phyloP scores from a whole-genome alignment of 1,140 invertebrate species.

The Brachionus calyciflorus region DNA sequence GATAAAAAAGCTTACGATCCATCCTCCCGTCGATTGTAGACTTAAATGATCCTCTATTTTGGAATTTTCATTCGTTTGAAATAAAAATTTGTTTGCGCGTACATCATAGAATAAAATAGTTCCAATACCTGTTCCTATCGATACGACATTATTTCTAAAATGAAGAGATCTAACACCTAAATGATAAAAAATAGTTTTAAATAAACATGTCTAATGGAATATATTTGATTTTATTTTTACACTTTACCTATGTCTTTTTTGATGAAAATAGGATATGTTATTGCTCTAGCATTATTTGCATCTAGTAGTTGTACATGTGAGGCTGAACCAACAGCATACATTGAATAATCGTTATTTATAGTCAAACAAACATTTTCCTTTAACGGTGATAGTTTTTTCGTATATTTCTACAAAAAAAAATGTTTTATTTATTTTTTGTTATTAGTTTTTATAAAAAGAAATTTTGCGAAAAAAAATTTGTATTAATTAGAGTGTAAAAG shows the following conservation, averaged over 20 bases:
- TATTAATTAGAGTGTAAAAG: too few species aligned
- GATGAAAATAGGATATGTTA: constrained; percentile 65
- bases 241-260: constrained; percentile 53
- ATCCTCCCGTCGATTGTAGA: constrained; percentile 80
- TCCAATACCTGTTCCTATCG: constrained; percentile 86
- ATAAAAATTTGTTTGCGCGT: constrained; percentile 79
- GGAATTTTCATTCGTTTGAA: not conserved
- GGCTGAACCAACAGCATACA: constrained; percentile 86
- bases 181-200: constrained; percentile 44
- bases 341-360: constrained; percentile 72
- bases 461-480: too few species aligned
- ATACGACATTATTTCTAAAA: constrained; percentile 82
- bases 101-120: constrained; percentile 90
- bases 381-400: constrained; percentile 77
- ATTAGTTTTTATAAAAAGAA: too few species aligned
- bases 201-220: not conserved
- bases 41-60: constrained; percentile 69
- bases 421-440: too few species aligned
- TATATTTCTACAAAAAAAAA: constrained; percentile 68
- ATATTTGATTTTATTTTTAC: not conserved
- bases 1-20: constrained; percentile 68
- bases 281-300: constrained; percentile 75
- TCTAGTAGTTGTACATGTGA: constrained; percentile 86
- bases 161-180: constrained; percentile 77
- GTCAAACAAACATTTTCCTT: constrained; percentile 90